Percentiles rank a stretch among this genome's conserved stretches.
Evolutionary conservation across 2,113 vertebrate genomes (phyloP).

Genomic region (Passer domesticus): DNA sequence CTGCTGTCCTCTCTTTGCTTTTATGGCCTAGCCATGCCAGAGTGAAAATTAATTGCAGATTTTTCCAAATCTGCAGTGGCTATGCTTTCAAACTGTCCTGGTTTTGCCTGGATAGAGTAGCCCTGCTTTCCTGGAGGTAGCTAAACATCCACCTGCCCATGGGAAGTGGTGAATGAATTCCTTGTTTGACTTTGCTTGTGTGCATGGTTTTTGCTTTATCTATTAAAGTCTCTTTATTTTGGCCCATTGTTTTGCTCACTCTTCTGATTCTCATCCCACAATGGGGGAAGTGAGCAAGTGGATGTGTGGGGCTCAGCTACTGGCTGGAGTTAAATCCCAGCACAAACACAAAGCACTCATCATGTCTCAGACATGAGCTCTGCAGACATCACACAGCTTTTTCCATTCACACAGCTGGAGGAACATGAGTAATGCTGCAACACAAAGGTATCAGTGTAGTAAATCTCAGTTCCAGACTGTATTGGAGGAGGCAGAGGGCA

Average conservation of each 20-base stretch:
- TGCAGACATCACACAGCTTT: background rate
- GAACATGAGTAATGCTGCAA: background rate
- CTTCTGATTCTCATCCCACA: background rate
- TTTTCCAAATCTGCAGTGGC: background rate
- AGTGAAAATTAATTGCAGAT: background rate
- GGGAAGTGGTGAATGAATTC: background rate
- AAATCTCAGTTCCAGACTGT: background rate
- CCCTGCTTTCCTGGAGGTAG: background rate
- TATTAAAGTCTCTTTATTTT: background rate
- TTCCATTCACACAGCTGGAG: background rate
- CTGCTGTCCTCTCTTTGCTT: background rate
- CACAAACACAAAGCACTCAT: background rate
- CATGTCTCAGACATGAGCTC: too few species aligned
- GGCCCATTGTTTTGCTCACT: background rate
- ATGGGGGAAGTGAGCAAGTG: accelerated
- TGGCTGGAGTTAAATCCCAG: background rate
- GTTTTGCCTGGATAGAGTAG: background rate
- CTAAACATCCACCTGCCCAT: background rate
- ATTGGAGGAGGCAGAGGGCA: background rate
- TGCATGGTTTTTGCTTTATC: accelerated
- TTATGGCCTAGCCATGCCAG: background rate
- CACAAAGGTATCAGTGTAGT: background rate
- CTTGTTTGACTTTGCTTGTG: background rate
- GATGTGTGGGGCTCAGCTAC: background rate
- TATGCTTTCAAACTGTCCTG: background rate